Evolutionary conservation across 2,113 vertebrate species (phyloP), one percentile per base, ranked within the genome.

Genomic region (Suncus etruscus): DNA sequence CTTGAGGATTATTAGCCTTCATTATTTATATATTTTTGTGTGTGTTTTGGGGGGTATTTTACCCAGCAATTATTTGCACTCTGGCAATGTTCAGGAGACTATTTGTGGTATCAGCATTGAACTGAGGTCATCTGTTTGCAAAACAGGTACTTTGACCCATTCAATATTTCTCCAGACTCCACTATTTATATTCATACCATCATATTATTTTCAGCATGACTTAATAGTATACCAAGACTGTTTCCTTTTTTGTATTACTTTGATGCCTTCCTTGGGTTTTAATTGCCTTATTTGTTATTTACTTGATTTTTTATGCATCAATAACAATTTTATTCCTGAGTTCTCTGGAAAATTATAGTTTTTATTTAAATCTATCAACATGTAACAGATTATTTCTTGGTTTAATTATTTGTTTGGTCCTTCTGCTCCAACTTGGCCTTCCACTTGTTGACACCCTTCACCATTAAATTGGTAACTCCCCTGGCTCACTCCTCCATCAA

Each of bases 281-380:
- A 83, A 76, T 76, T 84, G 22, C 22, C 47, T 81, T 24, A 89
- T 78, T 94, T 86, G 89, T 92, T 66, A 69, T 63, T 90, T 94
- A 70, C 58, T 89, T 90, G 72, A 16, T 87, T 94, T 90, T 88
- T 51, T 88, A 50, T 73, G 20, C 79, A 85, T 7, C 66, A 69
- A 69, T 87, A 51, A 83, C 66, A 80, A 80, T 86, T 95, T 87
- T 61, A 84, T 85, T 15, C 73, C 54, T n/a, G 73, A 93, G 32
- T 22, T 76, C 27, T n/a, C 50, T 83, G 83, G 58, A 92, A 83
- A 94, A 91, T 83, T 78, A 78, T 70, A 84, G 81, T 94, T 96
- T 93, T 89, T 76, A 89, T 75, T 94, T 75, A 81, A 91, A 73
- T 91, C 86, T 94, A 50, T 78, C 92, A 74, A 76, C 69, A 86